Percentiles rank a stretch among this genome's conserved stretches.
Conservation (phyloP, 2,113 vertebrate species). For the Cyprinodon variegatus region DNA sequence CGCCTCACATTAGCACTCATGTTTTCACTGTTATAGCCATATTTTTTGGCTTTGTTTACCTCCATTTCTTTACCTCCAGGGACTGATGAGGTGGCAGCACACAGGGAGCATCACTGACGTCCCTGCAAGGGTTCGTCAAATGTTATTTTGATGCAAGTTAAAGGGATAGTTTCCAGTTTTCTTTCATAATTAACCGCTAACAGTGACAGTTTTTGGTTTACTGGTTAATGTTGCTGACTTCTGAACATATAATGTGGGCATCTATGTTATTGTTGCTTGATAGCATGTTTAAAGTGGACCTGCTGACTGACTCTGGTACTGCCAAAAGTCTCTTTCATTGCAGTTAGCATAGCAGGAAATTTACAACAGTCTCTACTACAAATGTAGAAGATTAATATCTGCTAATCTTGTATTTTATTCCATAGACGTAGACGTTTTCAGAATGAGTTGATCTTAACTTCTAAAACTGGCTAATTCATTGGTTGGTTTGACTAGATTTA, state of each 20-base stretch:
- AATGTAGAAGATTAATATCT: too few species aligned
- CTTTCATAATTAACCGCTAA: too few species aligned
- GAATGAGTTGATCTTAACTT: too few species aligned
- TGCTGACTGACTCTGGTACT: not conserved
- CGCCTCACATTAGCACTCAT: conserved; percentile 44
- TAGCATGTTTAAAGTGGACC: not conserved
- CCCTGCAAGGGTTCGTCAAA: not conserved
- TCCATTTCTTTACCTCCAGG: conserved; percentile 44
- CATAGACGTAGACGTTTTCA: too few species aligned
- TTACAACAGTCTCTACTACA: too few species aligned
- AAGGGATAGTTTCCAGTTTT: not conserved
- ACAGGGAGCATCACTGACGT: conserved; percentile 24
- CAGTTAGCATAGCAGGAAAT: not conserved
- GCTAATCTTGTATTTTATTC: too few species aligned
- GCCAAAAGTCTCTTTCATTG: not conserved
- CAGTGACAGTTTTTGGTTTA: too few species aligned
- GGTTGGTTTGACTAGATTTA: too few species aligned
- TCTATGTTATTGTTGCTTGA: not conserved
- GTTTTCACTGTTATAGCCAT: conserved; percentile 44
- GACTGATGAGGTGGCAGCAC: conserved; percentile 41
- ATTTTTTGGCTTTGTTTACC: conserved; percentile 46
- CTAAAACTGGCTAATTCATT: too few species aligned
- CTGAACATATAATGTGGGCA: not conserved
- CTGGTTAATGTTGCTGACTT: not conserved
- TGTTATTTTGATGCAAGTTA: not conserved